A percentile compares a stretch with the other conserved stretches of the same genome.
Conservation (phyloP, 1,140 invertebrate species). For the Caerostris darwini region DNA sequence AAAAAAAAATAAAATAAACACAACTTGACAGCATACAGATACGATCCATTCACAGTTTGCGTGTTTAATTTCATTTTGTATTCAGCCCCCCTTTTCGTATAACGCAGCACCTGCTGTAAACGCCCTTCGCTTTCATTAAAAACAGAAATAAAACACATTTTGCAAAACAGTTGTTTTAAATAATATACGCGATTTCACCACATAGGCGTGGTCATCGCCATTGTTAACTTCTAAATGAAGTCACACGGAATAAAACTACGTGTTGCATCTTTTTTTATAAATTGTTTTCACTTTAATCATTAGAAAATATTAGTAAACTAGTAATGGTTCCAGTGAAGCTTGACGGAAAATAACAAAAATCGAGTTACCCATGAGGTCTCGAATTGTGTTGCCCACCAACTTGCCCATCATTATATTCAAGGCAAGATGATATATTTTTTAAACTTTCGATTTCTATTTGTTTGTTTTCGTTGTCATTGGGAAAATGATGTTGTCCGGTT, state of each 20-base stretch:
- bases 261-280: not conserved
- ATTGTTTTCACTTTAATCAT: not conserved
- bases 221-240: not conserved
- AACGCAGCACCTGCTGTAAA: not conserved
- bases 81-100: not conserved
- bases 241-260: not conserved
- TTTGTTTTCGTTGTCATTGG: no score
- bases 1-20: no score
- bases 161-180: constrained; percentile 17
- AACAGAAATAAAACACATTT: constrained; percentile 22
- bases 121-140: constrained; percentile 10
- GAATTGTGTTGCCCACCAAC: no score
- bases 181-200: not conserved
- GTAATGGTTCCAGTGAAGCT: not conserved
- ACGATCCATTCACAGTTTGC: not conserved
- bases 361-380: no score
- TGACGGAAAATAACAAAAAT: no score
- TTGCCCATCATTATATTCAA: no score
- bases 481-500: no score
- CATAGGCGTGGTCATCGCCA: not conserved
- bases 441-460: no score
- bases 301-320: not conserved
- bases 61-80: not conserved
- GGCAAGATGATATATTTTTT: no score
- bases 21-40: no score